These are phyloP conservation scores for Phortica okadai DNA, from an alignment of 2,888 invertebrate genomes.

Conservation along the genomic window DNA sequence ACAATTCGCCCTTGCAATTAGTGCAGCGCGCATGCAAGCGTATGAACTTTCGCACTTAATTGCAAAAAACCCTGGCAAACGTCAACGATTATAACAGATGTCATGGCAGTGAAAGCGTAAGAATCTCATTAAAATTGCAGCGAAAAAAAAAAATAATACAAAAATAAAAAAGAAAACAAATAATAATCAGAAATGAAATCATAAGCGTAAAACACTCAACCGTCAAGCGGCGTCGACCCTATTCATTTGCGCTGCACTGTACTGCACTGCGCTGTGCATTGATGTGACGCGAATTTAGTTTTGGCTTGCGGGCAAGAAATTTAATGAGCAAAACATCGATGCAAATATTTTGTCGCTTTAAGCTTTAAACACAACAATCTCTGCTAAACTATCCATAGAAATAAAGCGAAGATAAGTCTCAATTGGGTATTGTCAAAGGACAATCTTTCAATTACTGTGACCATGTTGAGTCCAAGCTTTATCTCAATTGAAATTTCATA, in stretches of 20 bases:
- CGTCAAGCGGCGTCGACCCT: too few relatives aligned
- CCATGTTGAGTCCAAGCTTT: not conserved
- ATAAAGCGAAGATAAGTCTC: too few relatives aligned
- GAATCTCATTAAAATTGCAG: not conserved
- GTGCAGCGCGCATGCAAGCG: not conserved
- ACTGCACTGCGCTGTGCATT: not conserved
- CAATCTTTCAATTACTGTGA: not conserved
- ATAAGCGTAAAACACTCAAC: too few relatives aligned
- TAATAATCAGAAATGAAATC: too few relatives aligned
- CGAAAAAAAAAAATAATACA: not conserved
- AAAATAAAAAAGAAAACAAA: too few relatives aligned
- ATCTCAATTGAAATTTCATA: not conserved
- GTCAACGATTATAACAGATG: constrained; percentile 4
- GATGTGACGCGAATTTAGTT: not conserved
- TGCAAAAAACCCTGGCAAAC: not conserved
- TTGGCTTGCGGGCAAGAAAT: not conserved
- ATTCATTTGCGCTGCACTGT: too few relatives aligned
- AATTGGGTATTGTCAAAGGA: not conserved
- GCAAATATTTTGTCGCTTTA: not conserved
- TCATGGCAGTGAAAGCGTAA: not conserved
- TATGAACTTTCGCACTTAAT: constrained; percentile 1
- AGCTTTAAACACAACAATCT: too few relatives aligned
- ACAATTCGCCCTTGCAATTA: not conserved
- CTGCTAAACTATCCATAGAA: too few relatives aligned
- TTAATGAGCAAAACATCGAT: not conserved